These are phyloP conservation scores for Aleadryas rufinucha DNA, from an alignment of 2,113 vertebrate genomes.

Conservation along the genomic window DNA sequence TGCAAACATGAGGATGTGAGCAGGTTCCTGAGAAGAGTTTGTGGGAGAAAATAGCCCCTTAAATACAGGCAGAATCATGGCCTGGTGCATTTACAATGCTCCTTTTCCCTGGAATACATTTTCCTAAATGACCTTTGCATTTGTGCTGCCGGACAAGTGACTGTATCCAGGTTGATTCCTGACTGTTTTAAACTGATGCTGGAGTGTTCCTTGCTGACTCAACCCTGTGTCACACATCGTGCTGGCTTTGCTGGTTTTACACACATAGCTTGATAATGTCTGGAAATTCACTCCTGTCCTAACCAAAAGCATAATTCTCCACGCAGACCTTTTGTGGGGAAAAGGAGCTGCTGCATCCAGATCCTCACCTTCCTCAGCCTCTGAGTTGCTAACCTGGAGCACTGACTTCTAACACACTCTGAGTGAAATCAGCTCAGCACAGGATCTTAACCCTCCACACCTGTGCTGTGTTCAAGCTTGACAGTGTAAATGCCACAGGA, in stretches of 20 bases:
- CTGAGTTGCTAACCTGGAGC: background rate
- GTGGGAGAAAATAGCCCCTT: background rate
- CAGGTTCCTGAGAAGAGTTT: background rate
- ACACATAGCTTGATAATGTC: background rate
- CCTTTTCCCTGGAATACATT: background rate
- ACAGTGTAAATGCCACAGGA: background rate
- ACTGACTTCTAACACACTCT: background rate
- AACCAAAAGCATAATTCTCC: background rate
- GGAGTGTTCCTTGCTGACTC: background rate
- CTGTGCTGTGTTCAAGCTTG: background rate
- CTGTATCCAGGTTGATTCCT: background rate
- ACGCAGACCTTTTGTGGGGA: background rate
- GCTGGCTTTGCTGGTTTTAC: background rate
- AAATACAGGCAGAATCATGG: background rate
- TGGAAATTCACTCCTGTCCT: background rate
- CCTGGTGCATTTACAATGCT: background rate
- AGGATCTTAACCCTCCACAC: background rate
- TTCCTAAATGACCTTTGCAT: background rate
- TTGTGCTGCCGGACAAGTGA: background rate
- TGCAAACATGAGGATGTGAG: fast-evolving
- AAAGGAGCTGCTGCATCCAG: background rate
- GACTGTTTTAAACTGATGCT: background rate
- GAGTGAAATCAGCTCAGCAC: background rate
- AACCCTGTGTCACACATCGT: fast-evolving
- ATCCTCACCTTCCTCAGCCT: background rate